These are phyloP conservation scores for Lepus oiostolus DNA, from an alignment of 2,797 vertebrate genomes.

Conservation along the genomic window DNA sequence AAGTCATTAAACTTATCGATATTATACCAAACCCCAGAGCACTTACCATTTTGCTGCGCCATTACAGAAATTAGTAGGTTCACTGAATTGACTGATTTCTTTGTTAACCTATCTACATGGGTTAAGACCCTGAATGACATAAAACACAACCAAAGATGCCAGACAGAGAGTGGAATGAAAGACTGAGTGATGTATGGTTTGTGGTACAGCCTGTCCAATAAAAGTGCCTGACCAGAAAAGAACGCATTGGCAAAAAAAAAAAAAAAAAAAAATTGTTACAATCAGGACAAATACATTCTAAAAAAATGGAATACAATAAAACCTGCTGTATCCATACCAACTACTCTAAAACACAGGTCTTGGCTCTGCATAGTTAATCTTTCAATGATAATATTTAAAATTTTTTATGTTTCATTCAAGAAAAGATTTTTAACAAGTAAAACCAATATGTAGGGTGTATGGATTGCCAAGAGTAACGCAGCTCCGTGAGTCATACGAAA, in stretches of 20 bases:
- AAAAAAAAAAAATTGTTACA: slow-evolving; percentile 42
- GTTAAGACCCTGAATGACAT: slow-evolving; percentile 73
- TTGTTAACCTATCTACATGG: slow-evolving; percentile 78
- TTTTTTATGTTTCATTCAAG: slow-evolving; percentile 23
- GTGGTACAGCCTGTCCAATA: slow-evolving; percentile 70
- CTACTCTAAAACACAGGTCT: neutral
- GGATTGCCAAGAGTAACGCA: neutral
- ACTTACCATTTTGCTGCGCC: slow-evolving; percentile 57
- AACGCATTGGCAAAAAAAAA: slow-evolving; percentile 55
- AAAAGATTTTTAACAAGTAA: slow-evolving; percentile 28
- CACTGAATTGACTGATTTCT: slow-evolving; percentile 72
- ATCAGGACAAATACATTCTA: slow-evolving; percentile 67
- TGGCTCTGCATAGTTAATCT: neutral
- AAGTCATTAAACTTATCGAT: slow-evolving; percentile 65
- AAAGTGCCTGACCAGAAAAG: slow-evolving; percentile 73
- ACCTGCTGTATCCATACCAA: slow-evolving; percentile 37
- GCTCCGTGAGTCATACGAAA: neutral
- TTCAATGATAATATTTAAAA: slow-evolving; percentile 44
- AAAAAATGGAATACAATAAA: slow-evolving; percentile 60
- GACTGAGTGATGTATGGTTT: slow-evolving; percentile 62
- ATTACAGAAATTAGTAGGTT: slow-evolving; percentile 71
- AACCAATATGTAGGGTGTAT: neutral
- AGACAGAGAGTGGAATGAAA: slow-evolving; percentile 61
- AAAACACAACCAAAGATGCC: slow-evolving; percentile 66
- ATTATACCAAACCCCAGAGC: slow-evolving; percentile 54